These are phyloP conservation scores for Pristionchus entomophagus DNA, from an alignment of 2,888 invertebrate species.

Conservation along the genomic window DNA sequence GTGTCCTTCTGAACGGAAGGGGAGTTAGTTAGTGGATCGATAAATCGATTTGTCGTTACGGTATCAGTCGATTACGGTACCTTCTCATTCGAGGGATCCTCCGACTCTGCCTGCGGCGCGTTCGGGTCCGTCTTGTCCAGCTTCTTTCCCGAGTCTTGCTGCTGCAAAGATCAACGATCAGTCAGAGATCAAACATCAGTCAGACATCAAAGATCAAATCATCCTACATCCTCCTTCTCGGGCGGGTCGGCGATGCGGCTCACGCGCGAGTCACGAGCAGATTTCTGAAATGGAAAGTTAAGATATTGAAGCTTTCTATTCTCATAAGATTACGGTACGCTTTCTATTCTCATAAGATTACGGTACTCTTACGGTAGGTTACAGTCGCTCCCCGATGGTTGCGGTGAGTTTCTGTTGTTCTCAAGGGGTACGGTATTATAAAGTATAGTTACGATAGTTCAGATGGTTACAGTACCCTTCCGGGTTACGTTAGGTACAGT, in stretches of 20 bases:
- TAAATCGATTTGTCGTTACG: background rate
- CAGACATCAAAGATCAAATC: slow-evolving; percentile 28
- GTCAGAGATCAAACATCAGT: background rate
- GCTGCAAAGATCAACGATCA: background rate
- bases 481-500: background rate
- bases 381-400: too few species aligned
- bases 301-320: too few species aligned
- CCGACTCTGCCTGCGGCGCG: background rate
- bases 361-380: background rate
- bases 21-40: background rate
- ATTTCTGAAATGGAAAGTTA: slow-evolving; percentile 6
- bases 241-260: slow-evolving; percentile 20
- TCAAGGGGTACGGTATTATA: too few species aligned
- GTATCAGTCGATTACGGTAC: background rate
- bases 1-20: background rate
- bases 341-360: too few species aligned
- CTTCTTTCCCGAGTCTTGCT: background rate
- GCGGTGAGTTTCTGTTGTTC: too few species aligned
- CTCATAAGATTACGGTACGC: background rate
- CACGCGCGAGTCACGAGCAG: slow-evolving; percentile 2
- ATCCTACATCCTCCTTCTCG: slow-evolving; percentile 18
- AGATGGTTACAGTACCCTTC: too few species aligned
- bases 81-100: background rate
- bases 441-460: background rate
- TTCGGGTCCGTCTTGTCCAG: slow-evolving; percentile 1